Evolutionary conservation across 1,140 invertebrate species (phyloP).

Genomic region (Rhagoletis pomonella): DNA sequence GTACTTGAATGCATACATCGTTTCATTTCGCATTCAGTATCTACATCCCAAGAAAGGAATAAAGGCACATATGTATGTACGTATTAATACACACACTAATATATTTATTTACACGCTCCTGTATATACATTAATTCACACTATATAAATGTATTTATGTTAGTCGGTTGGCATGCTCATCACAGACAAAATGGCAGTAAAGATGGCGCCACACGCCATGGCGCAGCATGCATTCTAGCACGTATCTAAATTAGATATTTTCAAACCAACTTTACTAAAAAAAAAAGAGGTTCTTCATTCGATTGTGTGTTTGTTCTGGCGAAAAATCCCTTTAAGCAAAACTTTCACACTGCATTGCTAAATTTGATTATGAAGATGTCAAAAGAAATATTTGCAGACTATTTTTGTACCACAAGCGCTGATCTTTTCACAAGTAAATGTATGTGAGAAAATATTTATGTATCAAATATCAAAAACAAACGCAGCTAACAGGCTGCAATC

Average conservation of each 20-base stretch:
- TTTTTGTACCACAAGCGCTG: no score
- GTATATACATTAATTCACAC: background rate
- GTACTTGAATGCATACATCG: background rate
- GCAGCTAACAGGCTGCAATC: no score
- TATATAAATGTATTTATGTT: background rate
- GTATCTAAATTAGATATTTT: background rate
- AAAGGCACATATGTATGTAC: no score
- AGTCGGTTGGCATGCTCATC: background rate
- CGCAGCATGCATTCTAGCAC: background rate
- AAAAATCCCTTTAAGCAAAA: background rate
- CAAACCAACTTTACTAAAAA: background rate
- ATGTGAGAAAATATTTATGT: no score
- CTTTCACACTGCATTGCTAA: background rate
- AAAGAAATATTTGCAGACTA: no score
- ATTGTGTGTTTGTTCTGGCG: background rate
- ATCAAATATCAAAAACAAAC: no score
- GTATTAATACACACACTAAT: no score
- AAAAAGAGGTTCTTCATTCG: background rate
- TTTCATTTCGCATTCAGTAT: no score
- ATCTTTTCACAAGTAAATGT: no score
- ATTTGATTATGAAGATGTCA: no score
- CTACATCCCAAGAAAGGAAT: no score
- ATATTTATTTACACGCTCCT: no score
- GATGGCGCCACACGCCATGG: constrained; percentile 28
- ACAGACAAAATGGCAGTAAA: constrained; percentile 52